phyloP scores from a whole-genome alignment of 1,140 invertebrate genomes.

The Latrodectus geometricus region DNA sequence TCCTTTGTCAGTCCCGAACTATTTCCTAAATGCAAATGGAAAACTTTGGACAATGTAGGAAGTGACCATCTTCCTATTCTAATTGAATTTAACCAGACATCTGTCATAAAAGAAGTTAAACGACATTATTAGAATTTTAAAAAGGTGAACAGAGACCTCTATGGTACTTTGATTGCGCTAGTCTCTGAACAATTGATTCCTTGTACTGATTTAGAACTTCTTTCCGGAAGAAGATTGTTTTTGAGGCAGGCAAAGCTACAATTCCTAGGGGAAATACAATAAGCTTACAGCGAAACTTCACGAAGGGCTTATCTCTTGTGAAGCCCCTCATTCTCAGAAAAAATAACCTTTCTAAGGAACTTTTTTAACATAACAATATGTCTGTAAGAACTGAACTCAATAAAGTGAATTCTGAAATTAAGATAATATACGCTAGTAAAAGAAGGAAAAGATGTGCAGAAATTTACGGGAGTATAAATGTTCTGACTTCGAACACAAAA shows the following conservation, averaged over 20 bases:
- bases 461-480: neutral
- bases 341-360: neutral
- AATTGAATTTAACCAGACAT: neutral
- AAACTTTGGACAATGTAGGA: neutral
- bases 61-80: neutral
- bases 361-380: neutral
- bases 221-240: neutral
- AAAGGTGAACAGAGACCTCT: neutral
- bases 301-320: neutral
- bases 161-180: neutral
- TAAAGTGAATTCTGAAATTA: neutral
- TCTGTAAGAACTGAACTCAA: neutral
- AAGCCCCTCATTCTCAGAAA: neutral
- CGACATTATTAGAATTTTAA: neutral
- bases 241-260: neutral
- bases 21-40: neutral
- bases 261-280: neutral
- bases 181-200: neutral
- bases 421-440: neutral
- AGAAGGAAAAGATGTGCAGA: neutral
- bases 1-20: neutral
- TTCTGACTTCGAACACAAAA: neutral
- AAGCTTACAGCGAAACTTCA: neutral
- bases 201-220: neutral
- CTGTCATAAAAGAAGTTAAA: neutral